Percentiles rank a stretch among this genome's conserved stretches.
Conservation (phyloP, 2,888 invertebrate species). For the Tenthredo notha region DNA sequence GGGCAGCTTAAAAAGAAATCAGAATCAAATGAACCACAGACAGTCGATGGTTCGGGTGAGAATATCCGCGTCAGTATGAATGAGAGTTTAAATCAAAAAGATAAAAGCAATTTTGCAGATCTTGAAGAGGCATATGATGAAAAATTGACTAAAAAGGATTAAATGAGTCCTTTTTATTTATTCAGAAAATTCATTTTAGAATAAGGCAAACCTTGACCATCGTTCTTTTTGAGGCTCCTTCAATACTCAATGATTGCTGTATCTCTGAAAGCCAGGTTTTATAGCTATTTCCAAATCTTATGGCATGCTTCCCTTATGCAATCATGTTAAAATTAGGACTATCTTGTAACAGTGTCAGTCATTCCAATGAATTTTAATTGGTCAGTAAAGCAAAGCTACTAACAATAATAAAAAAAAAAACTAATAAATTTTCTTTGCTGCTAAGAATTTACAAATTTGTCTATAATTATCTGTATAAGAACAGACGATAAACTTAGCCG, state of each 20-base stretch:
- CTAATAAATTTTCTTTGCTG: not conserved
- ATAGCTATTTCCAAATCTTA: not conserved
- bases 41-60: not conserved
- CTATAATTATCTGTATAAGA: not conserved
- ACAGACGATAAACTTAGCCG: not conserved
- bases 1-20: constrained; percentile 71
- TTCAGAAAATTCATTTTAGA: not conserved
- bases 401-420: not conserved
- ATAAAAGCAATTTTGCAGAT: constrained; percentile 20
- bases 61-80: not conserved
- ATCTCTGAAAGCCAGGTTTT: not conserved
- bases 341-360: constrained; percentile 4
- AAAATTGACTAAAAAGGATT: constrained; percentile 7
- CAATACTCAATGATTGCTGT: constrained; percentile 6
- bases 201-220: not conserved
- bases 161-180: not conserved
- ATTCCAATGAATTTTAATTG: constrained; percentile 6
- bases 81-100: constrained; percentile 6
- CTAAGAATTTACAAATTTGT: not conserved
- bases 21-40: not conserved
- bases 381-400: constrained; percentile 11
- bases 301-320: not conserved
- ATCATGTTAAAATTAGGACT: constrained; percentile 30
- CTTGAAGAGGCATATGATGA: constrained; percentile 4
- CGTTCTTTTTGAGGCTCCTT: not conserved